Percentiles rank a stretch among this genome's conserved stretches.
Conservation (phyloP, 1,140 invertebrate species). For the Luehdorfia chinensis region DNA sequence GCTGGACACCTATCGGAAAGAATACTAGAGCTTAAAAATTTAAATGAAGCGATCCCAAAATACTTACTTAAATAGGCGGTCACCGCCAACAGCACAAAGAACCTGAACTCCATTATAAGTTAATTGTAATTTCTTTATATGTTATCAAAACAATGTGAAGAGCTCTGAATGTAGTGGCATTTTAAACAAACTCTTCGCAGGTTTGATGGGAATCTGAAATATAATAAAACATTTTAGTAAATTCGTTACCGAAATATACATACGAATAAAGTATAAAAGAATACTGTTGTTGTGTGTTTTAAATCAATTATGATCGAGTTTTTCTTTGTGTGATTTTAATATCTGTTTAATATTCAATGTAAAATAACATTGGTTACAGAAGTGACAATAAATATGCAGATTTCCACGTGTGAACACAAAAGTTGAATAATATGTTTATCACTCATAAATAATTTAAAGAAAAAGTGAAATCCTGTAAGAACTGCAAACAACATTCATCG, state of each 20-base stretch:
- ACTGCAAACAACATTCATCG: no score
- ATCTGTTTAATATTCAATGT: no score
- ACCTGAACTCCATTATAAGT: constrained; percentile 43
- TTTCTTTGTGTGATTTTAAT: background rate
- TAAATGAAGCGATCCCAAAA: no score
- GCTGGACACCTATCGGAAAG: no score
- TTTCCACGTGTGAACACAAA: no score
- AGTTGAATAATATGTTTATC: no score
- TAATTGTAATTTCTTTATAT: constrained; percentile 4
- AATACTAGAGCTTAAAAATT: no score
- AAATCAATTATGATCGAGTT: background rate
- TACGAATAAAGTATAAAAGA: background rate
- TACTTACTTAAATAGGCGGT: constrained; percentile 57
- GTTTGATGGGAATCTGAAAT: constrained; percentile 24
- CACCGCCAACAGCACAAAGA: constrained; percentile 43
- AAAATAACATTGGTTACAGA: no score
- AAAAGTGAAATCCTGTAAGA: no score
- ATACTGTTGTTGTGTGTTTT: background rate
- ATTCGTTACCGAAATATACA: background rate
- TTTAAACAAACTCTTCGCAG: constrained; percentile 20
- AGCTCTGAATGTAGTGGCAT: constrained; percentile 26
- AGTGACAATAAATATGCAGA: no score
- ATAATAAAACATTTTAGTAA: constrained; percentile 17
- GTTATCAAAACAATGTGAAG: constrained; percentile 20
- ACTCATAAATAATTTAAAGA: no score